phyloP scores from a whole-genome alignment of 2,888 invertebrate genomes.

The Dermolepida albohirtum region DNA sequence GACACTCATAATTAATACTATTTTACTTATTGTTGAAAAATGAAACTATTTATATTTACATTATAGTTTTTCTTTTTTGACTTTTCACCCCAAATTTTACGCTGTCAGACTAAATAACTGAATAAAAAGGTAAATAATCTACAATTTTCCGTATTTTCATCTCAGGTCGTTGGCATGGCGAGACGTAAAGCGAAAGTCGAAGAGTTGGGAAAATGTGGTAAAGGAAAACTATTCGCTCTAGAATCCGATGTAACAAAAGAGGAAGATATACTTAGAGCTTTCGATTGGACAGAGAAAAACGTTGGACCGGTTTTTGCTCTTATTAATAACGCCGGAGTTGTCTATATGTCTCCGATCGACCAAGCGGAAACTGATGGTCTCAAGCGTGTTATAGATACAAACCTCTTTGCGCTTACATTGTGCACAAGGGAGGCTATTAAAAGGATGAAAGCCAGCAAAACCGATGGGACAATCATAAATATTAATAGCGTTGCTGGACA shows the following conservation, averaged over 20 bases:
- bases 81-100: too few species aligned
- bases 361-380: conserved; percentile 10
- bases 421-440: conserved; percentile 27
- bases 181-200: conserved; percentile 41
- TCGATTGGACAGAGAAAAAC: conserved; percentile 29
- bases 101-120: too few species aligned
- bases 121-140: too few species aligned
- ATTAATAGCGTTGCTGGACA: conserved; percentile 31
- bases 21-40: too few species aligned
- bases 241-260: conserved; percentile 24
- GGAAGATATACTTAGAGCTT: conserved; percentile 30
- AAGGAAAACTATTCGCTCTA: conserved; percentile 23
- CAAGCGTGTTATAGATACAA: conserved; percentile 26
- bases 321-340: conserved; percentile 31
- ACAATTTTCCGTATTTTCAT: too few species aligned
- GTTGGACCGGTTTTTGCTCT: conserved; percentile 33
- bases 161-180: conserved; percentile 59
- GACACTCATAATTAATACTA: too few species aligned
- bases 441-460: conserved; percentile 28
- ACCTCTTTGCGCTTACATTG: conserved; percentile 21
- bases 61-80: too few species aligned
- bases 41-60: too few species aligned
- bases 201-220: conserved; percentile 18
- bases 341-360: neutral
- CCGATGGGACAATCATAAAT: conserved; percentile 34